phyloP scores from a whole-genome alignment of 2,888 invertebrate genomes.

The Norana najaformis region DNA sequence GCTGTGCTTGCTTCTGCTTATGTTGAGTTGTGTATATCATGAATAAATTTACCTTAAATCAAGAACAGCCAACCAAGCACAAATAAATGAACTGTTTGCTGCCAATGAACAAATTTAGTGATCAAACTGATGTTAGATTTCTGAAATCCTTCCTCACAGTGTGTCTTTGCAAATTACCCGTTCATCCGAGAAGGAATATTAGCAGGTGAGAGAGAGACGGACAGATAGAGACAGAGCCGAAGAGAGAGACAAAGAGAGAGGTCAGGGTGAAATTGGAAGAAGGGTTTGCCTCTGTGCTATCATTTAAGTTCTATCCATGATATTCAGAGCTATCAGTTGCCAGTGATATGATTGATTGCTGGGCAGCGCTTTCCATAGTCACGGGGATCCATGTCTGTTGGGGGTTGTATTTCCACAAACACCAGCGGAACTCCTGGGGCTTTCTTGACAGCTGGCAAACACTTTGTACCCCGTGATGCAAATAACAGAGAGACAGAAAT shows the following conservation, averaged over 20 bases:
- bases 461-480: slow-evolving; percentile 13
- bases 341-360: not conserved
- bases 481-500: not conserved
- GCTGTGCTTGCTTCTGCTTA: too few relatives aligned
- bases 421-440: slow-evolving; percentile 13
- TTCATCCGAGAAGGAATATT: not conserved
- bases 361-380: not conserved
- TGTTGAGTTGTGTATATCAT: too few relatives aligned
- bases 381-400: not conserved
- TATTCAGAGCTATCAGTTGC: not conserved
- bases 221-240: not conserved
- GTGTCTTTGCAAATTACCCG: not conserved
- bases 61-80: too few relatives aligned
- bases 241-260: not conserved
- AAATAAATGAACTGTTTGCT: too few relatives aligned
- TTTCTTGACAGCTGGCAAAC: slow-evolving; percentile 6
- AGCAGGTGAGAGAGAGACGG: not conserved
- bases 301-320: not conserved
- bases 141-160: too few relatives aligned
- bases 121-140: too few relatives aligned
- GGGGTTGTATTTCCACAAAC: not conserved
- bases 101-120: too few relatives aligned
- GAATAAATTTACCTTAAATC: too few relatives aligned
- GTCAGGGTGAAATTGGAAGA: not conserved
- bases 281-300: not conserved